Evolutionary conservation across 2,888 invertebrate genomes (phyloP), one percentile per base, ranked within the genome.

Genomic region (Drosophila pegasa): DNA sequence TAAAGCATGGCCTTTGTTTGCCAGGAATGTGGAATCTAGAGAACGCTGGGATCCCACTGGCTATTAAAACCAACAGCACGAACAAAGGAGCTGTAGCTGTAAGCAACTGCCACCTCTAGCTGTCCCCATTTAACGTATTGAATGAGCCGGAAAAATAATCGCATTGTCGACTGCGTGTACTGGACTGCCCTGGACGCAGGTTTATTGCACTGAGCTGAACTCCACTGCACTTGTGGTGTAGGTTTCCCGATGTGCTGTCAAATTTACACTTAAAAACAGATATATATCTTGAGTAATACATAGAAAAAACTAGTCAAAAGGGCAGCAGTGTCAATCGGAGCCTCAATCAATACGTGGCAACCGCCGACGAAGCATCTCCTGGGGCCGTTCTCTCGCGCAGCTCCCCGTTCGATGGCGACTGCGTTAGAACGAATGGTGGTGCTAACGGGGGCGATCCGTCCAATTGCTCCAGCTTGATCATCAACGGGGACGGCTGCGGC

Each of bases 391-490:
- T 76, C 37, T 81, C 81, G 9, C 38, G 67, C 25, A 72, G 70
- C 51, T 87, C 87, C 14, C 87, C 81, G 45, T 62, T 60, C 20
- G 55, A 37, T 7, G 63, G 31, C n/a, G 72, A 62, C 18, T 40
- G 62, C 40, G 59, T 55, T 27, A 67, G 37, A 10, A 62, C 61
- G 52, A 57, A 72, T 55, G 57, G 41, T 25, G 61, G 41, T 54
- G 41, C 48, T 50, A 59, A 40, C 16, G 76, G 57, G 20, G 80
- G 70, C 20, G 71, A 68, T 29, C 60, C 71, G 50, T 87, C 82
- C 55, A 82, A 65, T 31, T 73, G 66, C 56, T 87, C 85, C 16
- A 82, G 64, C 71, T 87, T 87, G 4, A 78, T 58, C 82, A 82
- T 82, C 37, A 82, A 31, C 33, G 56, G 57, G 12, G 87, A 82